Percentiles rank a stretch among this genome's conserved stretches.
Evolutionary conservation across 2,888 invertebrate genomes (phyloP).

Genomic region (Portevinia maculata): DNA sequence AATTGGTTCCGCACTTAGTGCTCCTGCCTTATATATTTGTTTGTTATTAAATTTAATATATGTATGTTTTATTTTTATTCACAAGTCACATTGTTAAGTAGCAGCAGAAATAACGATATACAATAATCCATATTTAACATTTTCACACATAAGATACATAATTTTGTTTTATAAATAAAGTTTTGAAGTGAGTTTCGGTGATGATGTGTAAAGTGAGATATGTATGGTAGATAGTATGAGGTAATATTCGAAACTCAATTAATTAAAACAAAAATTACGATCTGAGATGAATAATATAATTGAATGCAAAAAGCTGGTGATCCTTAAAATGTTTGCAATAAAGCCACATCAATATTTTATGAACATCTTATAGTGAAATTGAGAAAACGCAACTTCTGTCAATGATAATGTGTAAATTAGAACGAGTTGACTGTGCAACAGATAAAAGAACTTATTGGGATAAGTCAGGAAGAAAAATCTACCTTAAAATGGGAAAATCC

Average conservation of each 20-base stretch:
- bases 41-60: slow-evolving; percentile 73
- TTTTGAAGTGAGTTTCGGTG: slow-evolving; percentile 8
- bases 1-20: slow-evolving; percentile 96
- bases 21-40: slow-evolving; percentile 86
- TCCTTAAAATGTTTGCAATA: not conserved
- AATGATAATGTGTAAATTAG: not conserved
- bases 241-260: not conserved
- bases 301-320: not conserved
- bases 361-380: not conserved
- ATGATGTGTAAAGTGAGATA: slow-evolving; percentile 20
- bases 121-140: slow-evolving; percentile 69
- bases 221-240: too few species aligned
- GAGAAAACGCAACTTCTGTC: too few species aligned
- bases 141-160: slow-evolving; percentile 66
- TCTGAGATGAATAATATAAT: too few species aligned
- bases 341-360: not conserved
- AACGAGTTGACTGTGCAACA: not conserved
- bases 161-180: slow-evolving; percentile 42
- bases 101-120: slow-evolving; percentile 73
- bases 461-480: too few species aligned
- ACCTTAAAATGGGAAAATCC: too few species aligned
- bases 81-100: slow-evolving; percentile 74
- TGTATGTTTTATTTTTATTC: slow-evolving; percentile 76
- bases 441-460: too few species aligned
- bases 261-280: not conserved